Evolutionary conservation across 2,797 vertebrate genomes (phyloP), one percentile per base, ranked within the genome.

Genomic region (Girardinus metallicus): DNA sequence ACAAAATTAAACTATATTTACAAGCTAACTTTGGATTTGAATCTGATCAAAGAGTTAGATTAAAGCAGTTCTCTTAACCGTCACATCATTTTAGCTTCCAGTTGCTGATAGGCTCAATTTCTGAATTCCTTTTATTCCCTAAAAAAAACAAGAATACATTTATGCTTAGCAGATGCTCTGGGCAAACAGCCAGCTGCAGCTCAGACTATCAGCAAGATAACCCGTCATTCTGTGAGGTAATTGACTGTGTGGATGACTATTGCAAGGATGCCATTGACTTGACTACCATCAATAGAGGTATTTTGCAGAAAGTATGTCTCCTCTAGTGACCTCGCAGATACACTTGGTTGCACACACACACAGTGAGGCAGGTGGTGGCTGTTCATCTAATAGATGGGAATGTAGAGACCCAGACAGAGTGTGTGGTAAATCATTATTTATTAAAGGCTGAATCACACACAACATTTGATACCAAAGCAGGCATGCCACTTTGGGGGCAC

Each of bases 201-300:
- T 85, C 81, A 75, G 85, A 82, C 88, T 86, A 86, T 89, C 80
- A 87, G 81, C 39, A 82, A 89, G 86, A 92, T 89, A 89, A 90
- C 87, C 82, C 81, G 66, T 80, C 90, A 89, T 81, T 92, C 81
- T 91, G 76, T 88, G 88, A 85, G 87, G 85, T 94, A 93, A 95
- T 91, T 93, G 92, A 92, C 90, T 91, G 85, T 85, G 85, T 86
- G 83, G 90, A 90, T 90, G 90, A 86, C 87, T 89, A 88, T 92
- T 91, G 91, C 91, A 88, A 86, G 90, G 92, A 95, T 93, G 89
- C 92, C 94, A 94, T 92, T 91, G 92, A 91, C 92, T 94, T 94
- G 91, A 92, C 94, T 92, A 94, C 93, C 91, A 92, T 91, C 88
- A 91, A 91, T 92, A 80, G 86, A 86, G 74, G 88, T 88, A 90